A percentile compares a stretch with the other conserved stretches of the same genome.
Evolutionary conservation across 2,888 invertebrate genomes (phyloP).

Genomic region (Empis stercorea): DNA sequence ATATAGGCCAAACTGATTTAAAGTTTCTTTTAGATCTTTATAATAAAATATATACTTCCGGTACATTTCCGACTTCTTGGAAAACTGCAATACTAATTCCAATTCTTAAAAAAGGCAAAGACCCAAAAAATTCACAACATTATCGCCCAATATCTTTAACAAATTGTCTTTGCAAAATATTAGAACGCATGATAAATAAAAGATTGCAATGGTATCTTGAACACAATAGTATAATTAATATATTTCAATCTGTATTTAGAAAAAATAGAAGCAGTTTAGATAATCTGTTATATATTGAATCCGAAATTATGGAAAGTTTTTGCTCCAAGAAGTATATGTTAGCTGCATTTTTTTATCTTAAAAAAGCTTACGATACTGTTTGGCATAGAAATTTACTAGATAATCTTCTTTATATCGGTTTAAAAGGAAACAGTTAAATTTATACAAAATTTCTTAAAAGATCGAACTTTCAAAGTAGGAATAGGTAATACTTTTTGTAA

Average conservation of each 20-base stretch:
- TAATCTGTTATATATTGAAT: slow-evolving; percentile 2
- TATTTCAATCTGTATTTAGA: slow-evolving; percentile 1
- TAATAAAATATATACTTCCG: too few relatives aligned
- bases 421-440: not conserved
- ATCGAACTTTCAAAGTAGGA: not conserved
- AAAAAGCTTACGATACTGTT: slow-evolving; percentile 1
- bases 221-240: slow-evolving; percentile 1
- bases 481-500: not conserved
- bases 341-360: slow-evolving; percentile 2
- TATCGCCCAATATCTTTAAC: slow-evolving; percentile 3
- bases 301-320: slow-evolving; percentile 1
- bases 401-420: not conserved
- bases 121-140: not conserved
- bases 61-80: not conserved
- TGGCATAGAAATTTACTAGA: not conserved
- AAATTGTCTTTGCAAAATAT: slow-evolving; percentile 1
- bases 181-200: slow-evolving; percentile 3
- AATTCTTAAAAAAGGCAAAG: not conserved
- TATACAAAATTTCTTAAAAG: not conserved
- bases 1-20: too few relatives aligned
- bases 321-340: not conserved
- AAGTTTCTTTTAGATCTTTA: too few relatives aligned
- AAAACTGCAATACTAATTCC: not conserved
- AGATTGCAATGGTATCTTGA: slow-evolving; percentile 3
- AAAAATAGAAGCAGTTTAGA: slow-evolving; percentile 1